Conservation (phyloP, 1,140 invertebrate genomes). For the Drosophila oshimai region DNA sequence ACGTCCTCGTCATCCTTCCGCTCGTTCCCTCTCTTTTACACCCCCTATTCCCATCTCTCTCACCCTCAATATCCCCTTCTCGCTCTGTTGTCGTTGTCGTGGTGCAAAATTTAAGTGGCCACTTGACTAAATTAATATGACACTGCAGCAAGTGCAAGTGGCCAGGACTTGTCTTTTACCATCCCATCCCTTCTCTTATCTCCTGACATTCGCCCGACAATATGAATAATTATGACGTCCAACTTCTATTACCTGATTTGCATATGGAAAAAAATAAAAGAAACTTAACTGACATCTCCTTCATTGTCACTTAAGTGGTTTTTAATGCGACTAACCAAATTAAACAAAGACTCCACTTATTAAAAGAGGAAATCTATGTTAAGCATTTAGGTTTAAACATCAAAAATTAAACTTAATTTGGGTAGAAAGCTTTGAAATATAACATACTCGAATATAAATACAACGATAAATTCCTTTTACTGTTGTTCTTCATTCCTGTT, state of each 20-base stretch:
- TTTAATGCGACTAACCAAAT: too few species aligned
- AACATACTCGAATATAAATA: too few species aligned
- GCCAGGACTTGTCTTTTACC: conserved; percentile 45
- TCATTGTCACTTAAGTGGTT: background rate
- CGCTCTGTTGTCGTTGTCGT: conserved; percentile 39
- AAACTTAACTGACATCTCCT: background rate
- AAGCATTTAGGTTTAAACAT: too few species aligned
- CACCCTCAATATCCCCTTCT: background rate
- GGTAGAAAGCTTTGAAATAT: too few species aligned
- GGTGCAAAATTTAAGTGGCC: conserved; percentile 77
- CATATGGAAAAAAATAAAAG: conserved; percentile 8
- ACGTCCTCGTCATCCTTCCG: conserved; percentile 13
- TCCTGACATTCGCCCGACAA: conserved; percentile 45
- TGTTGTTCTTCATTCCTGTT: too few species aligned
- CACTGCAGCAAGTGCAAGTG: conserved; percentile 65
- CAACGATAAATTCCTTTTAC: too few species aligned
- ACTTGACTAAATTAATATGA: conserved; percentile 81
- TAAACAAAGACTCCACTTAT: too few species aligned
- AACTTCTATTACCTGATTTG: conserved; percentile 55
- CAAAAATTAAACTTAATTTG: too few species aligned
- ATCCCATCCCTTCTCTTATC: background rate
- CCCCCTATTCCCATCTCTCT: background rate
- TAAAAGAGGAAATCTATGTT: too few species aligned
- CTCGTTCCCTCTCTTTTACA: background rate
- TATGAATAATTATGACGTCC: conserved; percentile 74